A percentile compares a stretch with the other conserved stretches of the same genome.
Evolutionary conservation across 2,888 invertebrate genomes (phyloP).

Genomic region (Schizaphis graminum): DNA sequence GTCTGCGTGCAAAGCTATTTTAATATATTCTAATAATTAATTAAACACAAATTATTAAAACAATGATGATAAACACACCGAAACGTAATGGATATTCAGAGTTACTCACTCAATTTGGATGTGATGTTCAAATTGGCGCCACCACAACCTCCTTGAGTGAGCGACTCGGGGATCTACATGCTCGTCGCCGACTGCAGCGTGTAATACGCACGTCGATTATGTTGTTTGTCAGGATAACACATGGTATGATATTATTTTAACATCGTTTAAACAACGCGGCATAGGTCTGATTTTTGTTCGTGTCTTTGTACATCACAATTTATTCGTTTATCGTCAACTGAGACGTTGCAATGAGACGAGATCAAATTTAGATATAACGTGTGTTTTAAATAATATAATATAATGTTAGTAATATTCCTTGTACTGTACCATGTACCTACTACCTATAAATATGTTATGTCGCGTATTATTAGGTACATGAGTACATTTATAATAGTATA

Average conservation of each 20-base stretch:
- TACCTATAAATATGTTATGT: background rate
- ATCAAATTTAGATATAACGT: background rate
- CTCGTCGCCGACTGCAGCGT: background rate
- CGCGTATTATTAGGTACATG: background rate
- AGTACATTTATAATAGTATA: background rate
- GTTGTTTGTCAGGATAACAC: background rate
- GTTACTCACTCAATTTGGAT: conserved; percentile 99
- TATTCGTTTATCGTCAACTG: background rate
- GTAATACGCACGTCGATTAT: background rate
- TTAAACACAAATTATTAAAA: background rate
- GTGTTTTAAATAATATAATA: background rate
- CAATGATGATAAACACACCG: background rate
- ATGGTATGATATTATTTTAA: background rate
- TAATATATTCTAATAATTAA: background rate
- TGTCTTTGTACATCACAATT: background rate
- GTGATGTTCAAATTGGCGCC: conserved; percentile 90
- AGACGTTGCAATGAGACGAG: background rate
- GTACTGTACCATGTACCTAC: background rate
- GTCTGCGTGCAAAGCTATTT: background rate
- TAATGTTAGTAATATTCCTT: background rate
- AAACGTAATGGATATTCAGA: conserved; percentile 54
- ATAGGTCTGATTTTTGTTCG: background rate
- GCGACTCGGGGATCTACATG: conserved; percentile 77
- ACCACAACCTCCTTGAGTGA: conserved; percentile 99
- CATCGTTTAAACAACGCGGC: background rate